Conservation (phyloP, 1,140 invertebrate species). For the Pachypsylla venusta region DNA sequence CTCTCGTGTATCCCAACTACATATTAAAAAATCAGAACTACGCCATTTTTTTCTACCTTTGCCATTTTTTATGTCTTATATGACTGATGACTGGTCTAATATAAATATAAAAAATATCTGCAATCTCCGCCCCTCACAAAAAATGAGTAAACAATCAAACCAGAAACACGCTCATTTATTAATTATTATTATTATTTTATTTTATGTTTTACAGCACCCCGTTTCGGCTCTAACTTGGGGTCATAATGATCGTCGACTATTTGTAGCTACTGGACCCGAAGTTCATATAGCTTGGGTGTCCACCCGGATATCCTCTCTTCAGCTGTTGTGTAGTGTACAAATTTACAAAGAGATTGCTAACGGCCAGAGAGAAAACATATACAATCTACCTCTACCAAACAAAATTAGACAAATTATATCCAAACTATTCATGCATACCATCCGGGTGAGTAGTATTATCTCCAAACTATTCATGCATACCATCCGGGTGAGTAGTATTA, state of each 20-base stretch:
- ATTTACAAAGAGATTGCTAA: slow-evolving; percentile 39
- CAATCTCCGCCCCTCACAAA: no score
- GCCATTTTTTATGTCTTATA: no score
- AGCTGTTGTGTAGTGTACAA: slow-evolving; percentile 66
- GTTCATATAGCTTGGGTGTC: slow-evolving; percentile 88
- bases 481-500: no score
- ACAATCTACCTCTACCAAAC: slow-evolving; percentile 51
- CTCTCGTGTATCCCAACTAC: no score
- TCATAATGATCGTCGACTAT: slow-evolving; percentile 87
- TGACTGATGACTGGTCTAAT: no score
- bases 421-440: slow-evolving; percentile 88
- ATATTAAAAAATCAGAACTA: no score
- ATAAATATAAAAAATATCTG: no score
- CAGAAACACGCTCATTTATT: no score
- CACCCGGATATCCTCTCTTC: slow-evolving; percentile 72
- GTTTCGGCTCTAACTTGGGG: slow-evolving; percentile 93
- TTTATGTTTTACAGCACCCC: no score
- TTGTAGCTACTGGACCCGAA: slow-evolving; percentile 77
- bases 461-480: background rate
- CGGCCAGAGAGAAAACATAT: slow-evolving; percentile 35
- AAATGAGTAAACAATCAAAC: no score
- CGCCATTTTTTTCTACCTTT: no score
- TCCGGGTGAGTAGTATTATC: slow-evolving; percentile 47
- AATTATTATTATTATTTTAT: no score
- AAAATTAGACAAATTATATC: slow-evolving; percentile 67